These are phyloP conservation scores for Leptinotarsa tumamoca DNA, from an alignment of 2,888 invertebrate genomes.

Conservation along the genomic window DNA sequence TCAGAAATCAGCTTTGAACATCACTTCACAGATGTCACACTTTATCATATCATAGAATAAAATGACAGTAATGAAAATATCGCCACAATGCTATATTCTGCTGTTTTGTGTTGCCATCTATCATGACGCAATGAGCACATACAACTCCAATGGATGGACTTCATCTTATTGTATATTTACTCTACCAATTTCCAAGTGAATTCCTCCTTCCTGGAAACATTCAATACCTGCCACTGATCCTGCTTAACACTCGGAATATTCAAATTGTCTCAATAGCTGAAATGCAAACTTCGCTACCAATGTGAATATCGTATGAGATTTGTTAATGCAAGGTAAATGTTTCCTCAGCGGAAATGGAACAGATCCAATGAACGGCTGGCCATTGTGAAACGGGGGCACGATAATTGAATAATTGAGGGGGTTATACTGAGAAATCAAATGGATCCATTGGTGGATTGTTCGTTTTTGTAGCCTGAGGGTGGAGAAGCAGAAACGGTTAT, in stretches of 20 bases:
- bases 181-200: background rate
- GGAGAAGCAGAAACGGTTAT: no score
- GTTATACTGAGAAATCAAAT: background rate
- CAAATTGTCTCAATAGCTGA: conserved; percentile 2
- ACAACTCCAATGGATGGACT: no score
- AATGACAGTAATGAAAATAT: no score
- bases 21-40: no score
- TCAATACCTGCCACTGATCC: background rate
- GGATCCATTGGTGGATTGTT: background rate
- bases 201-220: background rate
- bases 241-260: background rate
- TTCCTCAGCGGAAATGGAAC: background rate
- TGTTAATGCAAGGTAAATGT: conserved; percentile 2
- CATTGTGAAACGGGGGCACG: background rate
- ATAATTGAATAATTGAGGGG: background rate
- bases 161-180: no score
- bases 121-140: no score
- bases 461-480: background rate
- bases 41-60: no score
- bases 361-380: background rate
- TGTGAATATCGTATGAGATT: conserved; percentile 5
- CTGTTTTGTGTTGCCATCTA: no score
- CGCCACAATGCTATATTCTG: no score
- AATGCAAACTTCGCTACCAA: background rate
- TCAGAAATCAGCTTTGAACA: no score